Base-by-base conservation (phyloP, 1,140 invertebrate genomes). In the Coboldia fuscipes region DNA sequence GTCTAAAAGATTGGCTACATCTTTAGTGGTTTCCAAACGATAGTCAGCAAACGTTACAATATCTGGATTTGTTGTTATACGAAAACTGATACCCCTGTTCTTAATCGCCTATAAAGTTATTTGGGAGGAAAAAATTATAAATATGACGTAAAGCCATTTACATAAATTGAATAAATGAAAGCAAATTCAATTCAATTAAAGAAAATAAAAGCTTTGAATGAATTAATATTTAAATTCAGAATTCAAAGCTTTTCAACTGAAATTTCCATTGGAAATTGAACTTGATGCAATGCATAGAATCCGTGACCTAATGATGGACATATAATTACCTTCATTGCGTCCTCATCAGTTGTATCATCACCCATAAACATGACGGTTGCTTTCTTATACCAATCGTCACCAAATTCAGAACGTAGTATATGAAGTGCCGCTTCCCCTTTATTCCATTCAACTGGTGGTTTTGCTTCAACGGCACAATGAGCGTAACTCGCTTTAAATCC, bases 331-430 rank as follows among this genome's bases (percentile, higher is more conserved):
- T 69, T 62, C 74, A 89, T 86, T 17, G 83, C 83, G 56, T 89
- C 83, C 58, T 90, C 83, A 52, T 89, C 84, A 1, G 84, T 88
- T 17, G 66, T 71, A 54, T 89, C 85, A 56, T 90, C 85, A 37
- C 85, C 85, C 23, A 72, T 82, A 46, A 85, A 88, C 39, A 89
- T 80, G 39, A 85, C 82, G 38, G 75, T 64, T 35, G 85, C 79
- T 19, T 82, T 61, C 49, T 86, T 71, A 37, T 71, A 70, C 83
- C 84, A 90, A 50, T 85, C 75, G 0, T 82, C 61, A 1, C 83
- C 85, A 50, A 88, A 88, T 0, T 81, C 74, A 1, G 79, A 83
- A 35, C 80, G 68, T n/a, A 89, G 52, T 38, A 89, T 88, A 47
- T 88, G 85, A 38, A 86, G 74, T 0, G 79, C 81, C 14, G 83